Evolutionary conservation across 2,113 vertebrate species (phyloP).

Genomic region (Lepus americanus): DNA sequence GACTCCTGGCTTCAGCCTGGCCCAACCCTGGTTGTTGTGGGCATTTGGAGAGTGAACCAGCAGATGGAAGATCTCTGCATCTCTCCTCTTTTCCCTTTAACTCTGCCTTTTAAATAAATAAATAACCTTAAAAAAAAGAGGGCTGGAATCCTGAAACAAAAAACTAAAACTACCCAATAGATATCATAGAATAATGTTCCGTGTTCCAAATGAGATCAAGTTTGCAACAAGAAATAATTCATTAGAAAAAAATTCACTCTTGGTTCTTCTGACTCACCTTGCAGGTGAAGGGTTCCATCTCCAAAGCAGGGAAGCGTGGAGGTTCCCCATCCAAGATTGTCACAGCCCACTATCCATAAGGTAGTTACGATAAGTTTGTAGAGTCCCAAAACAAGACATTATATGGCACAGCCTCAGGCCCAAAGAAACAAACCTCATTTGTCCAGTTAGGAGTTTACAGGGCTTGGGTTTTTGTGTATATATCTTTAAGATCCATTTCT

Average conservation of each 20-base stretch:
- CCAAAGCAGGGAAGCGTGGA: slow-evolving; percentile 78
- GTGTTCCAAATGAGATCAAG: background rate
- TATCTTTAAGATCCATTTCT: slow-evolving; percentile 47
- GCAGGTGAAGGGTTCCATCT: slow-evolving; percentile 65
- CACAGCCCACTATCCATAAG: slow-evolving; percentile 83
- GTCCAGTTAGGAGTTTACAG: slow-evolving; percentile 75
- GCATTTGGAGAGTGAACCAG: no score
- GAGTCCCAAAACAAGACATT: slow-evolving; percentile 69
- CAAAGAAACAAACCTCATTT: slow-evolving; percentile 67
- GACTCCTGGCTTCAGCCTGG: no score
- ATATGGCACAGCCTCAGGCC: slow-evolving; percentile 76
- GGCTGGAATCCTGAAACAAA: background rate
- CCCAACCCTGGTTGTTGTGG: no score
- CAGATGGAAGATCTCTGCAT: no score
- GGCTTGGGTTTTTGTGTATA: background rate
- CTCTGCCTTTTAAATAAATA: no score
- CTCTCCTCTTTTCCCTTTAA: no score
- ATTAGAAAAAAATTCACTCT: background rate
- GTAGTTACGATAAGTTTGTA: slow-evolving; percentile 74
- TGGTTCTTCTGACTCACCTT: slow-evolving; percentile 85
- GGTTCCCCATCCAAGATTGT: slow-evolving; percentile 84
- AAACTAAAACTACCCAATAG: background rate
- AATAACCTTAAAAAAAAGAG: background rate
- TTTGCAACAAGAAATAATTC: background rate
- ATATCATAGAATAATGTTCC: background rate